These are phyloP conservation scores for Strigamia crassipes DNA, from an alignment of 2,888 invertebrate genomes.

Conservation along the genomic window DNA sequence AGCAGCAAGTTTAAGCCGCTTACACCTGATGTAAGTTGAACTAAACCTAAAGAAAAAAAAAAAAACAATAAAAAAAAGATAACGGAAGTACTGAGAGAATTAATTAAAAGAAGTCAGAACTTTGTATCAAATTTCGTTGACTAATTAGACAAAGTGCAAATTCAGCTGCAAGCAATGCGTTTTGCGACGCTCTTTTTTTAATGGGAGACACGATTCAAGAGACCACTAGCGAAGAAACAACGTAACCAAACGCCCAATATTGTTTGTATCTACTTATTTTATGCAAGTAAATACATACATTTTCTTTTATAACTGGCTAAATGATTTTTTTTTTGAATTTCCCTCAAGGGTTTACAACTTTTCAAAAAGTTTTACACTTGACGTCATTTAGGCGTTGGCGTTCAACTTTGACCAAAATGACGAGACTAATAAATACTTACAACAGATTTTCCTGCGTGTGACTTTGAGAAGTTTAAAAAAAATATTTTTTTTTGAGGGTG, in stretches of 20 bases:
- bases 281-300: neutral
- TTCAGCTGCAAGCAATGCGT: constrained; percentile 28
- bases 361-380: neutral
- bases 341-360: neutral
- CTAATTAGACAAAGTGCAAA: constrained; percentile 32
- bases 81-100: constrained; percentile 5
- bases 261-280: neutral
- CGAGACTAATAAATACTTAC: neutral
- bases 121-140: constrained; percentile 20
- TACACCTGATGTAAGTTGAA: constrained; percentile 13
- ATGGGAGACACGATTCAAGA: neutral
- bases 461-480: neutral
- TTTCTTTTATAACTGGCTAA: no score
- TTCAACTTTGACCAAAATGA: constrained; percentile 7
- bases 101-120: constrained; percentile 4
- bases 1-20: constrained; percentile 38
- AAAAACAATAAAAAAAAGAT: neutral
- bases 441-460: constrained; percentile 4
- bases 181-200: neutral
- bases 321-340: neutral
- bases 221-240: neutral
- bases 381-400: neutral
- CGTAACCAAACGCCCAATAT: neutral
- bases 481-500: neutral
- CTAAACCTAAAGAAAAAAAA: neutral